Evolutionary conservation across 1,140 invertebrate genomes (phyloP), one percentile per base, ranked within the genome.

Genomic region (Euwallacea similis): DNA sequence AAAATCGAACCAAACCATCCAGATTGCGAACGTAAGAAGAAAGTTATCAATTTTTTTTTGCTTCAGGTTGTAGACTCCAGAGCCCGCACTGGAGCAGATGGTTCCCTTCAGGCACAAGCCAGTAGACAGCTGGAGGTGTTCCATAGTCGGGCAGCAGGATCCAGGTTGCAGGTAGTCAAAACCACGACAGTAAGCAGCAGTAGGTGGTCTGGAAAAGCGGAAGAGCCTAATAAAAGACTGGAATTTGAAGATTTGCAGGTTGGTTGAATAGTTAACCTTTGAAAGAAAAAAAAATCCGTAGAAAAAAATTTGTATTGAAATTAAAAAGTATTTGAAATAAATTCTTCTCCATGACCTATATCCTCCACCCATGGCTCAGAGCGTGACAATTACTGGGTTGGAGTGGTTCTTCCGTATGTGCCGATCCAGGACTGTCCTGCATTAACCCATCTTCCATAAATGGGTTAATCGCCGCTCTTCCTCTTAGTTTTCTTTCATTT

Each of bases 111-210:
- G 75, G 83, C 84, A 73, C 82, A 80, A 75, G 83, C 84, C 74
- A 83, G 82, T 72, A 82, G 84, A 75, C 83, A 85, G 75, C 79
- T 85, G 73, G 84, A 85, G 78, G 84, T 85, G 63, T 81, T 85
- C 69, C 82, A 84, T 73, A 80, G 81, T 53, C 82, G 80, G 68
- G 81, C 83, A 69, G 81, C 83, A 62, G 83, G 82, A 67, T 83
- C 83, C 64, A 79, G 80, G 64, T 77, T 85, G 75, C 84, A 85
- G 76, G 84, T 85, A 66, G 83, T 85, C 75, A 84, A 84, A 77
- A 82, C 84, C 53, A 83, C 84, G 65, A 85, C 83, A 59, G 81
- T 85, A 56, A 81, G 81, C 68, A 83, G 82, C 71, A 85, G 84
- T 72, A 79, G 82, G 63, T 83, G 83, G 80, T 80, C 81, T 61